phyloP scores from a whole-genome alignment of 2,888 invertebrate species.

The Amiota mariae region DNA sequence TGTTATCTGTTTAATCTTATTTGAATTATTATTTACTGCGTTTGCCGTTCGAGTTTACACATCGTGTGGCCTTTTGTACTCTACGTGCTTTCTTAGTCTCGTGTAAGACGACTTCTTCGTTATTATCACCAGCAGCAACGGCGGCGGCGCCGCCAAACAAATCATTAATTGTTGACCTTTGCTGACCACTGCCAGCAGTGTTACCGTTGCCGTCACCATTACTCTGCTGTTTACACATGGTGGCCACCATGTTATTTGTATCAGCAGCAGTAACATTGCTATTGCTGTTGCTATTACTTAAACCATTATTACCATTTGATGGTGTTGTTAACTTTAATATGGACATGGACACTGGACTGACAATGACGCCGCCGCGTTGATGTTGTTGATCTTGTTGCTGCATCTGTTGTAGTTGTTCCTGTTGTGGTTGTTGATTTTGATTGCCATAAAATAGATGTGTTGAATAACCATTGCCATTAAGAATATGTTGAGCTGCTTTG shows the following conservation, averaged over 20 bases:
- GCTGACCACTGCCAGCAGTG: slow-evolving; percentile 27
- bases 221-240: not conserved
- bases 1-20: slow-evolving; percentile 23
- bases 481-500: slow-evolving; percentile 35
- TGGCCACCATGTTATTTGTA: not conserved
- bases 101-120: slow-evolving; percentile 47
- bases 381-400: slow-evolving; percentile 29
- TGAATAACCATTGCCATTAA: slow-evolving; percentile 49
- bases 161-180: slow-evolving; percentile 42
- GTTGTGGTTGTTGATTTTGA: slow-evolving; percentile 31
- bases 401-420: not conserved
- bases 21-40: slow-evolving; percentile 69
- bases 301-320: slow-evolving; percentile 4
- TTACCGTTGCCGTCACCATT: slow-evolving; percentile 20
- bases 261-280: slow-evolving; percentile 15
- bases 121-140: slow-evolving; percentile 51
- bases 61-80: slow-evolving; percentile 74
- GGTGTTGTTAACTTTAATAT: slow-evolving; percentile 26
- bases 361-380: slow-evolving; percentile 64
- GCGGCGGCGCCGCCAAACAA: slow-evolving; percentile 37
- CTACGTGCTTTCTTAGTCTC: slow-evolving; percentile 74
- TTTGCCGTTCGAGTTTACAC: slow-evolving; percentile 72
- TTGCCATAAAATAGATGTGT: slow-evolving; percentile 65
- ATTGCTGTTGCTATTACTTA: not conserved
- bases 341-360: slow-evolving; percentile 60